Percentiles rank a stretch among this genome's conserved stretches.
Evolutionary conservation across 2,113 vertebrate species (phyloP).

Genomic region (Hydrolagus affinis): DNA sequence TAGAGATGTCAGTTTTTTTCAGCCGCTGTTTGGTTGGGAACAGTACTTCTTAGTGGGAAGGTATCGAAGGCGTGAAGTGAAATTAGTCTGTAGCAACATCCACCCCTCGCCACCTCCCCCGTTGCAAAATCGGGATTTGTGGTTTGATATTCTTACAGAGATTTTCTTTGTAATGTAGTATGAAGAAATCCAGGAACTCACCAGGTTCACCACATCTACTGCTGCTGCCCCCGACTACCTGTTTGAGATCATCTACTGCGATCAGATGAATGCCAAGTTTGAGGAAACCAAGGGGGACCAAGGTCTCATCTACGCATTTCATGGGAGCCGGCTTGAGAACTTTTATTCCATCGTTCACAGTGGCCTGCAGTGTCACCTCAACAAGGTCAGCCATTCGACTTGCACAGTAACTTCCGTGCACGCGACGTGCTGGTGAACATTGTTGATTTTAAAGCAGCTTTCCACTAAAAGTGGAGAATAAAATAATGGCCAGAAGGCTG

Average conservation of each 20-base stretch:
- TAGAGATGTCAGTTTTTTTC: too few species aligned
- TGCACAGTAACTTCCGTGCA: neutral
- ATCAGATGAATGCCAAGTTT: slow-evolving; percentile 75
- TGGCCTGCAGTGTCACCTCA: slow-evolving; percentile 90
- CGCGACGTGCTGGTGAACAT: neutral
- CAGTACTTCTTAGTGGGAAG: neutral
- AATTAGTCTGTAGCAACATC: neutral
- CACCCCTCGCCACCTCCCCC: neutral
- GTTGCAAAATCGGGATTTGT: neutral
- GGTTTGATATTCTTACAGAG: neutral
- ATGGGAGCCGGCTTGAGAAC: slow-evolving; percentile 92
- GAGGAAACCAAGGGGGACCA: slow-evolving; percentile 70
- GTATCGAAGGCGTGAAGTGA: neutral
- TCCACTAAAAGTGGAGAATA: neutral
- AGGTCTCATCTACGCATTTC: slow-evolving; percentile 87
- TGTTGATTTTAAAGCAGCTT: neutral
- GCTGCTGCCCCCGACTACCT: slow-evolving; percentile 81
- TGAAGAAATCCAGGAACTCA: slow-evolving; percentile 71
- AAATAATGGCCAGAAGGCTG: too few species aligned
- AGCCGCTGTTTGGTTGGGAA: too few species aligned
- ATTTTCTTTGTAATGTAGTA: slow-evolving; percentile 58
- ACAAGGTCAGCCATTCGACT: slow-evolving; percentile 65
- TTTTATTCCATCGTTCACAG: slow-evolving; percentile 96
- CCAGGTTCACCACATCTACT: slow-evolving; percentile 54
- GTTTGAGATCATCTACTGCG: slow-evolving; percentile 82